These are phyloP conservation scores for Somateria mollissima DNA, from an alignment of 2,797 vertebrate genomes.

Conservation along the genomic window DNA sequence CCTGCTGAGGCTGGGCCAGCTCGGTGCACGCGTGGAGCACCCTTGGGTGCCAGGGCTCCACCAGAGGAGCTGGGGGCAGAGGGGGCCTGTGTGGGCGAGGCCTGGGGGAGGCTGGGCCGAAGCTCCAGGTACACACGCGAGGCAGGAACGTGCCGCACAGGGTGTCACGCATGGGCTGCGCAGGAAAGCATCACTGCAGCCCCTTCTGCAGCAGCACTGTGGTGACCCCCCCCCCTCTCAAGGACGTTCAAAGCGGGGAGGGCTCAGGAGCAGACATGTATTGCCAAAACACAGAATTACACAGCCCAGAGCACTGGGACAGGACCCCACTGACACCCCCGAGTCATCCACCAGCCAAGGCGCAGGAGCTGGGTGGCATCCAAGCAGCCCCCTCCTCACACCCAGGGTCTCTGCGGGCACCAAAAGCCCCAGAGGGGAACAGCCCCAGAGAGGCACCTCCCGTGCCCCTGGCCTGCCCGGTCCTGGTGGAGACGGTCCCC, in stretches of 20 bases:
- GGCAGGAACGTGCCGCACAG: too few relatives aligned
- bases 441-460: background rate
- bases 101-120: too few relatives aligned
- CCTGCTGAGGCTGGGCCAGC: background rate
- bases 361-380: background rate
- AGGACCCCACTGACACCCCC: background rate
- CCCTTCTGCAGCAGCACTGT: background rate
- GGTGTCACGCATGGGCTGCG: background rate
- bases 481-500: background rate
- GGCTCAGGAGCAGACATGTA: slow-evolving; percentile 5
- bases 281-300: background rate
- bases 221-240: too few relatives aligned
- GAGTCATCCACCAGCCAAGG: slow-evolving; percentile 12
- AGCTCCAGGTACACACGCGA: too few relatives aligned
- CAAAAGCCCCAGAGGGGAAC: background rate
- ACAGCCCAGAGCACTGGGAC: background rate
- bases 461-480: background rate
- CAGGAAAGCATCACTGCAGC: background rate
- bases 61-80: too few relatives aligned
- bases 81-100: background rate
- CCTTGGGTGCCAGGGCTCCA: background rate
- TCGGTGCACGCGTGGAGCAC: background rate
- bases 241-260: background rate
- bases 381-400: background rate
- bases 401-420: background rate